Evolutionary conservation across 30 jellyfish, hydroid and myxozoan species (phyloP).

Genomic region (Cassiopea xamachana): DNA sequence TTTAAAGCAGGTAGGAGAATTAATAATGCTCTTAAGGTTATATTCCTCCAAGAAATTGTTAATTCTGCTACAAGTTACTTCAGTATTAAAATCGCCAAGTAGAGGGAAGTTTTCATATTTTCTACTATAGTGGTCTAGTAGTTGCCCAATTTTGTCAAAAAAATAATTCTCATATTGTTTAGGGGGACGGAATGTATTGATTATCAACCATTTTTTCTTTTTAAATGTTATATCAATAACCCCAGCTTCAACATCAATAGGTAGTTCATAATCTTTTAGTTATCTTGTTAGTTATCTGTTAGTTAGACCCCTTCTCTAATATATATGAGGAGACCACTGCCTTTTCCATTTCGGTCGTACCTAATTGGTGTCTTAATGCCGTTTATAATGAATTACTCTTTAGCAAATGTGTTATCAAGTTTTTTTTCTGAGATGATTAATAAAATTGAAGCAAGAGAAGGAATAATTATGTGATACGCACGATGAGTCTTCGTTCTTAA

Average conservation of each 20-base stretch:
- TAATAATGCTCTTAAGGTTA: background rate
- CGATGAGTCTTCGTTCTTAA: no score
- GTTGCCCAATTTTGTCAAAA: background rate
- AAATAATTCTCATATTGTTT: background rate
- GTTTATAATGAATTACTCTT: no score
- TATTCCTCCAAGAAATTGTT: background rate
- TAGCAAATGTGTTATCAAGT: no score
- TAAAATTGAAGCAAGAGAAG: no score
- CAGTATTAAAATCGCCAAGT: background rate
- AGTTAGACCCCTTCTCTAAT: background rate
- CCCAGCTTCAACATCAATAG: background rate
- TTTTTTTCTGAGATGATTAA: no score
- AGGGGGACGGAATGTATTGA: background rate
- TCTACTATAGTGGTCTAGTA: background rate
- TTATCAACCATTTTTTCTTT: background rate
- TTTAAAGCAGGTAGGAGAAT: background rate
- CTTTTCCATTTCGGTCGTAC: background rate
- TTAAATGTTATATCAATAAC: background rate
- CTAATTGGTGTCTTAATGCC: background rate
- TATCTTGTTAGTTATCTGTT: no score
- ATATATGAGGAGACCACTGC: background rate
- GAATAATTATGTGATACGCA: no score
- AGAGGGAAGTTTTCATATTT: background rate
- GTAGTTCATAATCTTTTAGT: background rate
- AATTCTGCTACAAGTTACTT: background rate